Percentiles rank a stretch among this genome's conserved stretches.
Evolutionary conservation across 2,113 vertebrate genomes (phyloP).

Genomic region (Saccopteryx bilineata): DNA sequence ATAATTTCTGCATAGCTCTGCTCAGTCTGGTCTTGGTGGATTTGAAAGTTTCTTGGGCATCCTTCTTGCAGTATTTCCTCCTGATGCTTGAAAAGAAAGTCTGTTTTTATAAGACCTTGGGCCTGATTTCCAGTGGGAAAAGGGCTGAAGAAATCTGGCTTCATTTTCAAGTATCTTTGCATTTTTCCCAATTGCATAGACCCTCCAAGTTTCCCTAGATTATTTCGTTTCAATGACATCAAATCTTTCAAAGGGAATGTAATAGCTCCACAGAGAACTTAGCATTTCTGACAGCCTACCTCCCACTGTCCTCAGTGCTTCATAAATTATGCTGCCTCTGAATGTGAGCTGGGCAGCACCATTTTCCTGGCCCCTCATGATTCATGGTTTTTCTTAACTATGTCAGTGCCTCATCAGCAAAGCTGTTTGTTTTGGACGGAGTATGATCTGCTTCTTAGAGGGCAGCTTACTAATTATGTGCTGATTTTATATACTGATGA

Average conservation of each 20-base stretch:
- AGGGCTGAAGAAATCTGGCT: conserved; percentile 75
- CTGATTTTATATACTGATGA: conserved; percentile 50
- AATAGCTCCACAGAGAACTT: conserved; percentile 84
- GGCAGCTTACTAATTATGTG: conserved; percentile 73
- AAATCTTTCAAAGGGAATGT: conserved; percentile 84
- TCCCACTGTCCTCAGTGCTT: conserved; percentile 83
- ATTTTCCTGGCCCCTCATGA: conserved; percentile 79
- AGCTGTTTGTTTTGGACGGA: conserved; percentile 72
- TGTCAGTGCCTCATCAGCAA: conserved; percentile 83
- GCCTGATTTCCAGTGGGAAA: conserved; percentile 80
- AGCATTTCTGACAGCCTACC: conserved; percentile 84
- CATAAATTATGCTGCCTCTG: conserved; percentile 85
- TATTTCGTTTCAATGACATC: conserved; percentile 79
- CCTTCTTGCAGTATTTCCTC: conserved; percentile 62
- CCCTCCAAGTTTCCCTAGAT: conserved; percentile 75
- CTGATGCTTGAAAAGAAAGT: conserved; percentile 67
- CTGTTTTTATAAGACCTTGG: conserved; percentile 76
- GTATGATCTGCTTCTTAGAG: conserved; percentile 60
- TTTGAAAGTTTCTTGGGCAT: conserved; percentile 46
- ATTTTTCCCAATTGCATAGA: conserved; percentile 76
- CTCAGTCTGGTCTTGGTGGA: not conserved
- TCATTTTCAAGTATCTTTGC: conserved; percentile 76
- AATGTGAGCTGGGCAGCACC: conserved; percentile 82
- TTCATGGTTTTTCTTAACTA: conserved; percentile 84
- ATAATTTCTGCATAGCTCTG: conserved; percentile 44